Base-by-base conservation (phyloP, 2,113 vertebrate genomes). In the Lepisosteus osseus region DNA sequence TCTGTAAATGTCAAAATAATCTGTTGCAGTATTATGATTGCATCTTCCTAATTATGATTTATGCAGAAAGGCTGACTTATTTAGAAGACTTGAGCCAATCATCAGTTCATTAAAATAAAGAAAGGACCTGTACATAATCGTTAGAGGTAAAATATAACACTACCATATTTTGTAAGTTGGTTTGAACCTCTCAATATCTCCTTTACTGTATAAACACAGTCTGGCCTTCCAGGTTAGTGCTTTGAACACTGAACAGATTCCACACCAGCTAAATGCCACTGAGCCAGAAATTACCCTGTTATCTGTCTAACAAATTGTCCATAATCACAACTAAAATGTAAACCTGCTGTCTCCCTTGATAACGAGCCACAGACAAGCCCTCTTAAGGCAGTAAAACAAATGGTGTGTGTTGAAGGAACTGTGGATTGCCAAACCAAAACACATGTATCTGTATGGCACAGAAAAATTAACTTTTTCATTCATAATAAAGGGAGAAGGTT, bases 21-120 rank as follows among this genome's bases (percentile, higher is more conserved):
- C 7, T 6, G 11, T 17, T 15, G 55, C 15, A 59, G 12, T 29
- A 65, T 61, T 65, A 54, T 0, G 54, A 9, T 1, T 65, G 59
- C 44, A 62, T 71, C 45, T 54, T 61, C 55, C 55, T 76, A 71
- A 54, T 74, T n/a, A 40, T 71, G 13, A 15, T 44, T n/a, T 12
- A 40, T 42, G 45, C n/a, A 15, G 9, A 68, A 47, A 41, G 12
- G 41, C 6, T 14, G 54, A 5, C 2, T 40, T 29, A 6, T 66
- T 68, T 51, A 6, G 47, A 54, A 45, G 14, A 68, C 63, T 41
- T 68, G n/a, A 3, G 54, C 61, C 66, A 45, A 69, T 71, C 64
- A 71, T 15, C 47, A 12, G 15, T 47, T 67, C 61, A 74, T 69
- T 65, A 74, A 44, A 64, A 2, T 51, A 45, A 62, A 41, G 6